Conservation (phyloP, 2,113 vertebrate species). For the Gobiocypris rarus region DNA sequence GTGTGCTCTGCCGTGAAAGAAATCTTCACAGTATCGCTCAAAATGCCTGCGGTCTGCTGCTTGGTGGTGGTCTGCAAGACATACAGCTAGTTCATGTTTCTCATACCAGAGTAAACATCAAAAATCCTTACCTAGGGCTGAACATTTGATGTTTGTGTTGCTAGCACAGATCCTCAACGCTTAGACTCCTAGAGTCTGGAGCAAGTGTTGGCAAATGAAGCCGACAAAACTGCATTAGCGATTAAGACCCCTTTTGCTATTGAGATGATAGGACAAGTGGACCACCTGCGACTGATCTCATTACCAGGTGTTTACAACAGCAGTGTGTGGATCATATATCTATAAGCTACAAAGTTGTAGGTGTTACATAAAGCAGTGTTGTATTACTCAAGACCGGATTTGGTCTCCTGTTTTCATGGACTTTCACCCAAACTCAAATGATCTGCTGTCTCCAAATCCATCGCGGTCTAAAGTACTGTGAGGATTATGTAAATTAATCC, state of each 20-base stretch:
- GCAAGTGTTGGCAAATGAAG: not conserved
- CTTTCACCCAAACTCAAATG: no score
- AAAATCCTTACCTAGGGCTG: conserved; percentile 1
- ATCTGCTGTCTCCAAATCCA: no score
- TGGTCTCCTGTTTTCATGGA: not conserved
- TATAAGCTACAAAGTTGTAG: no score
- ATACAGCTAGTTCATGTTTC: not conserved
- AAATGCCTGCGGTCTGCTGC: not conserved
- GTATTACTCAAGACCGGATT: not conserved
- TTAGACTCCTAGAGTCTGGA: not conserved
- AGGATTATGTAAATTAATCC: no score
- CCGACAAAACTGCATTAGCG: not conserved
- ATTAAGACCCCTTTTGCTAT: not conserved
- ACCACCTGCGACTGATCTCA: not conserved
- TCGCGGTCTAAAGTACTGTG: no score
- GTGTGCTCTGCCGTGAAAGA: not conserved
- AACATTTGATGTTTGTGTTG: not conserved
- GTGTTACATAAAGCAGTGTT: not conserved
- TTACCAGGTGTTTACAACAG: not conserved
- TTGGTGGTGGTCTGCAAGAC: not conserved
- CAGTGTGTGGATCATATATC: no score
- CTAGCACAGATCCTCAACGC: not conserved
- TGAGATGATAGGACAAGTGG: not conserved
- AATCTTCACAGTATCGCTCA: not conserved
- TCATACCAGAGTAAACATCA: not conserved